phyloP scores from a whole-genome alignment of 2,113 vertebrate genomes.

The Pyxicephalus adspersus region DNA sequence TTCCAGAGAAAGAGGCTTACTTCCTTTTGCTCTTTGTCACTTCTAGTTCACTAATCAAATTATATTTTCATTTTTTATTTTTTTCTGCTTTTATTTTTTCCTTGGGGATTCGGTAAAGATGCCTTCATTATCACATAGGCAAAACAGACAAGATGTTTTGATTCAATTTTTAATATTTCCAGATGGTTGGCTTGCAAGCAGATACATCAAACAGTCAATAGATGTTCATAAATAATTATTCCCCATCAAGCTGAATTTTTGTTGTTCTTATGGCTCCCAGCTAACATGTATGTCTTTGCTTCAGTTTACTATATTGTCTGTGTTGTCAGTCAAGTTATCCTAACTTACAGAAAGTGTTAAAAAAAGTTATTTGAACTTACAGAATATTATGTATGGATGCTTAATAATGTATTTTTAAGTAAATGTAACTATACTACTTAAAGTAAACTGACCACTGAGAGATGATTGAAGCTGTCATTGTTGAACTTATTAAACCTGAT shows the following conservation, averaged over 20 bases:
- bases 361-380: too few species aligned
- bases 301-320: neutral
- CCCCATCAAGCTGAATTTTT: neutral
- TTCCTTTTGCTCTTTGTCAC: constrained; percentile 22
- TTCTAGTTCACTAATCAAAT: neutral
- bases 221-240: neutral
- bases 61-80: constrained; percentile 20
- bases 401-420: too few species aligned
- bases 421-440: too few species aligned
- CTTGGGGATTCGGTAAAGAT: neutral
- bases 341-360: too few species aligned
- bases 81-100: constrained; percentile 23
- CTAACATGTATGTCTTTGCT: constrained; percentile 15
- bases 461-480: too few species aligned
- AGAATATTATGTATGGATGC: too few species aligned
- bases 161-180: constrained; percentile 44
- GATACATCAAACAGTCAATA: constrained; percentile 32
- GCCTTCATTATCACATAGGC: constrained; percentile 12
- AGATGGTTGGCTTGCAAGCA: constrained; percentile 31
- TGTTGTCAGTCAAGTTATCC: neutral
- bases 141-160: constrained; percentile 46
- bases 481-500: too few species aligned
- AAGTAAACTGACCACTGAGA: too few species aligned
- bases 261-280: neutral
- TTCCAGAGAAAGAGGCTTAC: neutral